A percentile compares a stretch with the other conserved stretches of the same genome.
Conservation (phyloP, 1,140 invertebrate genomes). For the Microvelia longipes region DNA sequence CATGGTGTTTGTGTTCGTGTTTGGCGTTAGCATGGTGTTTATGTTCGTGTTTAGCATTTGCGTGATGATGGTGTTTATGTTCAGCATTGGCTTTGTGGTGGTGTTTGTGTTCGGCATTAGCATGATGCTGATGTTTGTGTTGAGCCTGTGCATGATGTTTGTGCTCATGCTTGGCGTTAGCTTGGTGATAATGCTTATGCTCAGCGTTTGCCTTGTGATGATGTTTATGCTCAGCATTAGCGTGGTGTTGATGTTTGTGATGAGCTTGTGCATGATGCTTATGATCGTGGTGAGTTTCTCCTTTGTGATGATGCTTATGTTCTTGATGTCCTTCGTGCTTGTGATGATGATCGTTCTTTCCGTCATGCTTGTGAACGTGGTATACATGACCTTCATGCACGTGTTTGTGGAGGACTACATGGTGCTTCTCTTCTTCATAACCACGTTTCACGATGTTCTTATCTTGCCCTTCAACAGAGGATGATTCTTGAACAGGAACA, state of each 20-base stretch:
- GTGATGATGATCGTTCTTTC: neutral
- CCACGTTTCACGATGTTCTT: too few relatives aligned
- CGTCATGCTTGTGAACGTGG: neutral
- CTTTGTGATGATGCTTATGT: neutral
- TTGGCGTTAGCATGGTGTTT: neutral
- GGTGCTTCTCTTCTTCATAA: neutral
- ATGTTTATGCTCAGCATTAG: neutral
- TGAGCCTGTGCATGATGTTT: neutral
- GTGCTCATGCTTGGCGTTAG: neutral
- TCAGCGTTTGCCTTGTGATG: neutral
- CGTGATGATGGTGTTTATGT: slow-evolving; percentile 4
- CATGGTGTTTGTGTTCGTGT: neutral
- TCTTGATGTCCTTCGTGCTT: neutral
- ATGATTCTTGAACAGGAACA: too few relatives aligned
- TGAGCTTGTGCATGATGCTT: neutral
- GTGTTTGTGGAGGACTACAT: neutral
- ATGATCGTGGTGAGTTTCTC: neutral
- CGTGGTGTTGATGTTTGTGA: neutral
- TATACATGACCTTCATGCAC: neutral
- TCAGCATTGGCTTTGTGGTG: neutral
- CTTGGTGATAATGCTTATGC: neutral
- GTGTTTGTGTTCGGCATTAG: neutral
- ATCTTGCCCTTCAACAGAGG: too few relatives aligned
- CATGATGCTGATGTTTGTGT: neutral
- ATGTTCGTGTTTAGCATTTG: slow-evolving; percentile 1